These are phyloP conservation scores for Orestias chungarensis DNA, from an alignment of 2,797 vertebrate species.

Conservation along the genomic window DNA sequence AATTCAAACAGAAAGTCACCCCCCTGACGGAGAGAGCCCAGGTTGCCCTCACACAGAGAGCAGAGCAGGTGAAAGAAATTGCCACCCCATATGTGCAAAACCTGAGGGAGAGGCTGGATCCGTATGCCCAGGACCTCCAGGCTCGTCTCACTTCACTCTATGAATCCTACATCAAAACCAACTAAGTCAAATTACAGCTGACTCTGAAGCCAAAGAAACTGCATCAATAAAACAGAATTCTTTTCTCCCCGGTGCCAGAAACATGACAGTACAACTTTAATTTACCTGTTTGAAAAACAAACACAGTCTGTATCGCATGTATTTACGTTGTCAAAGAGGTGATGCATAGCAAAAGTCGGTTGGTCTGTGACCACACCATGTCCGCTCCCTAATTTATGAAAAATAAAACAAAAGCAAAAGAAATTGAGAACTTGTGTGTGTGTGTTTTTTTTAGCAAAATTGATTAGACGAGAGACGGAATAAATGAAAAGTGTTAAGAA, in stretches of 20 bases:
- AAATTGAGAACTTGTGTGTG: slow-evolving; percentile 1
- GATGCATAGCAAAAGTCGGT: slow-evolving; percentile 17
- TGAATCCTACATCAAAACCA: slow-evolving; percentile 61
- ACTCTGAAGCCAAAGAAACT: slow-evolving; percentile 21
- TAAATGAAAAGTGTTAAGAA: too few species aligned
- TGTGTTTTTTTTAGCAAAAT: slow-evolving; percentile 10
- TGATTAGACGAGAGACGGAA: neutral
- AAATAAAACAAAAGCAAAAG: slow-evolving; percentile 61
- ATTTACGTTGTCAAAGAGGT: slow-evolving; percentile 23
- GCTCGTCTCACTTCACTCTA: slow-evolving; percentile 68
- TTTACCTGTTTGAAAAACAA: slow-evolving; percentile 4
- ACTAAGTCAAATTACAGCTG: slow-evolving; percentile 51
- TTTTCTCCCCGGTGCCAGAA: slow-evolving; percentile 1
- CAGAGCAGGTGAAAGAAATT: slow-evolving; percentile 69
- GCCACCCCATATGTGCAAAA: slow-evolving; percentile 79
- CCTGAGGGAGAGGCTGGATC: slow-evolving; percentile 72
- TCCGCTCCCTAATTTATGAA: slow-evolving; percentile 37
- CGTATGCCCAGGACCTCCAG: slow-evolving; percentile 75
- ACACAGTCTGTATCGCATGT: slow-evolving; percentile 11
- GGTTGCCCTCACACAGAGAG: slow-evolving; percentile 64
- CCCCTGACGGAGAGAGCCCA: slow-evolving; percentile 72
- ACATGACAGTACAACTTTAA: slow-evolving; percentile 5
- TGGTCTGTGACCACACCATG: slow-evolving; percentile 47
- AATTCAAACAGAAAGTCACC: slow-evolving; percentile 68
- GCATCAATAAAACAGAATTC: slow-evolving; percentile 9